Evolutionary conservation across 2,113 vertebrate species (phyloP).

Genomic region (Corythaixoides concolor): DNA sequence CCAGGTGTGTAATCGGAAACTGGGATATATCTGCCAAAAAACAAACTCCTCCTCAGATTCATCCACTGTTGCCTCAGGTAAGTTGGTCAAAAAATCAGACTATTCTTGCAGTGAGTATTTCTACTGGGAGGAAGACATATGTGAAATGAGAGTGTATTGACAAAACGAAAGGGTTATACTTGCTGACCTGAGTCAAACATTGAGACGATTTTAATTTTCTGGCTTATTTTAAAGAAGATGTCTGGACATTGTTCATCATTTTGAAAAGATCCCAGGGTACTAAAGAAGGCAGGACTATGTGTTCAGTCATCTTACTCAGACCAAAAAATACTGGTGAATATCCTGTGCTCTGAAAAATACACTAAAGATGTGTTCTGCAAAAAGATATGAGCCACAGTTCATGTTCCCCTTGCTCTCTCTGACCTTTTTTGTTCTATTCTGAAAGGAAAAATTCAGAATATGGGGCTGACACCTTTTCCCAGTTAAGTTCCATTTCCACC

Average conservation of each 20-base stretch:
- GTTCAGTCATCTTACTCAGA: neutral
- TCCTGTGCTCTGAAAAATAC: neutral
- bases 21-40: constrained; percentile 92
- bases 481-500: neutral
- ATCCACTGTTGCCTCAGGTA: constrained; percentile 64
- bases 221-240: neutral
- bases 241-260: neutral
- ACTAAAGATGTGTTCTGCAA: neutral
- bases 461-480: neutral
- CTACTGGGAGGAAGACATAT: neutral
- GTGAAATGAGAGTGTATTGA: neutral
- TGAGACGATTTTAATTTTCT: neutral
- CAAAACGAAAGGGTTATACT: neutral
- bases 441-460: neutral
- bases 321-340: neutral
- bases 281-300: neutral
- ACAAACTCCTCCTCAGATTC: constrained; percentile 78
- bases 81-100: neutral
- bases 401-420: neutral
- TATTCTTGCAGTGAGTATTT: neutral
- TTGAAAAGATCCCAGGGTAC: neutral
- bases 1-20: constrained; percentile 78
- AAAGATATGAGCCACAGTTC: neutral
- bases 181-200: neutral
- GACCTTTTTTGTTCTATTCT: neutral